Conservation (phyloP, 2,797 vertebrate genomes). For the Siniperca undulata region DNA sequence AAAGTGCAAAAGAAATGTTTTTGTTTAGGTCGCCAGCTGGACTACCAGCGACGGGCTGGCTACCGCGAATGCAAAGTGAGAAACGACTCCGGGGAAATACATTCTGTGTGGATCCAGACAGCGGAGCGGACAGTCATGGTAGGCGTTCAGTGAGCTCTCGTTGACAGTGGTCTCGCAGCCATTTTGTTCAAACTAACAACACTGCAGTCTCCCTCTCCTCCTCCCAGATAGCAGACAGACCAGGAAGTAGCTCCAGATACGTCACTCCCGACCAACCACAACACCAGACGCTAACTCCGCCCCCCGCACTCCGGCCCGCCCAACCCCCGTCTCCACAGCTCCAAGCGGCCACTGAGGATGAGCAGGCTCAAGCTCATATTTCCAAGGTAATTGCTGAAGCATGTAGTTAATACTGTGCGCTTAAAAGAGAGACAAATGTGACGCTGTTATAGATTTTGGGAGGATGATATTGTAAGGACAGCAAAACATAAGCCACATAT, state of each 20-base stretch:
- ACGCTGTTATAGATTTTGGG: constrained; percentile 12
- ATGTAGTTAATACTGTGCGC: constrained; percentile 41
- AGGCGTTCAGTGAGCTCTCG: constrained; percentile 83
- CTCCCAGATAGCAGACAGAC: constrained; percentile 70
- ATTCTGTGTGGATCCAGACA: constrained; percentile 81
- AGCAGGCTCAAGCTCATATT: constrained; percentile 52
- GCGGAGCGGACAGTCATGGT: constrained; percentile 81
- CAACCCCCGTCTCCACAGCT: constrained; percentile 25
- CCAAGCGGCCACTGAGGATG: constrained; percentile 43
- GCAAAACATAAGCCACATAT: not conserved
- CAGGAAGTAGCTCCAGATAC: constrained; percentile 79
- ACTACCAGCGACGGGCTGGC: constrained; percentile 75
- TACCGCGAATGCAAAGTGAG: constrained; percentile 75
- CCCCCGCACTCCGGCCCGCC: constrained; percentile 38
- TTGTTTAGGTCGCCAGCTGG: constrained; percentile 78
- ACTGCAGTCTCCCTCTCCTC: constrained; percentile 80
- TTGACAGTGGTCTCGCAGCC: constrained; percentile 85
- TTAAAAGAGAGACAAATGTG: constrained; percentile 48
- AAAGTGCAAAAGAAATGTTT: constrained; percentile 85
- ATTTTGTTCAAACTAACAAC: constrained; percentile 89
- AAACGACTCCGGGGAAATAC: constrained; percentile 80
- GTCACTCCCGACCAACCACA: constrained; percentile 78
- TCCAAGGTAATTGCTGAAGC: constrained; percentile 59
- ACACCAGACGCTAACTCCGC: constrained; percentile 55
- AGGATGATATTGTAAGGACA: not conserved